phyloP scores from a whole-genome alignment of 2,113 vertebrate genomes.

The Sisor rabdophorus region DNA sequence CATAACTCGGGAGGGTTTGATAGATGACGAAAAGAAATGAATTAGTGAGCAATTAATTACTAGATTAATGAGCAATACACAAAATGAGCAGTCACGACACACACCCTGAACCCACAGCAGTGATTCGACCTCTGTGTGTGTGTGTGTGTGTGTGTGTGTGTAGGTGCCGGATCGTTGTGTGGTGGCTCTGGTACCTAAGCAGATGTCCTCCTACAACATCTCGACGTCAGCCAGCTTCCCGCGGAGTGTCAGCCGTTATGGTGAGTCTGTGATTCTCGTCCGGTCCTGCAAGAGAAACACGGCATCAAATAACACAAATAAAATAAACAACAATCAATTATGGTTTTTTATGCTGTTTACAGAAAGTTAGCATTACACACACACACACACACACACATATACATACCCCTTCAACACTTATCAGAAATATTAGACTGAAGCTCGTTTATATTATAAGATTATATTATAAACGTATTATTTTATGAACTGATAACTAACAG shows the following conservation, averaged over 20 bases:
- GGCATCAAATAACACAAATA: not conserved
- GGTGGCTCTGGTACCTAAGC: slow-evolving; percentile 92
- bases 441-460: no score
- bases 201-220: slow-evolving; percentile 96
- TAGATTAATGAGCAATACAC: no score
- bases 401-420: no score
- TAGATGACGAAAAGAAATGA: no score
- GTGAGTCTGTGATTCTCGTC: slow-evolving; percentile 65
- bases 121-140: slow-evolving; percentile 4
- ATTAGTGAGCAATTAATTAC: no score
- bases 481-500: no score
- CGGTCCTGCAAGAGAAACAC: not conserved
- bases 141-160: slow-evolving; percentile 32
- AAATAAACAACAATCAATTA: no score
- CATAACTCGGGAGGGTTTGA: no score
- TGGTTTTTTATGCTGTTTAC: not conserved
- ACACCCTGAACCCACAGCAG: not conserved
- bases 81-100: not conserved
- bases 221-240: slow-evolving; percentile 92
- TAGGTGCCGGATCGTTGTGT: slow-evolving; percentile 93
- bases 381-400: no score
- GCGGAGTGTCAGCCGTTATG: slow-evolving; percentile 89
- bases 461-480: no score
- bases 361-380: not conserved
- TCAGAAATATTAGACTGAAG: no score